Evolutionary conservation across 1,140 invertebrate genomes (phyloP).

Genomic region (Hydropsyche tenuis): DNA sequence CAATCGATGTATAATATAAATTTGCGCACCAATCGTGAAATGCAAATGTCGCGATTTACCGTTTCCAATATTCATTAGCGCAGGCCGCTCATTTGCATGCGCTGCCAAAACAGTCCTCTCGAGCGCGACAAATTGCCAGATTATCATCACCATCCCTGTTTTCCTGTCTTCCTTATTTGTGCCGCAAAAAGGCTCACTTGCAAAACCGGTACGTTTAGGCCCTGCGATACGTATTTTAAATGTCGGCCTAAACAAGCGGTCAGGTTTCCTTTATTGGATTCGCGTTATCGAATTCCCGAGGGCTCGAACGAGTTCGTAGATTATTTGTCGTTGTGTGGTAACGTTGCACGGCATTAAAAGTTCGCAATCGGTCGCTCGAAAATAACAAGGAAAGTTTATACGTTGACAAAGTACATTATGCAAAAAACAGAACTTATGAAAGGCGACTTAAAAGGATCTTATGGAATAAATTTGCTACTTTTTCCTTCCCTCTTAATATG

Average conservation of each 20-base stretch:
- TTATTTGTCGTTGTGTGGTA: too few relatives aligned
- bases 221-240: too few relatives aligned
- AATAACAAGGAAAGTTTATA: slow-evolving; percentile 44
- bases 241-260: too few relatives aligned
- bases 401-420: slow-evolving; percentile 18
- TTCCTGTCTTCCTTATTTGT: neutral
- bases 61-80: slow-evolving; percentile 23
- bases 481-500: slow-evolving; percentile 36
- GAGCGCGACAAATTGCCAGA: slow-evolving; percentile 29
- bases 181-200: neutral
- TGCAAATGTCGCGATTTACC: slow-evolving; percentile 22
- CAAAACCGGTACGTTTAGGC: too few relatives aligned
- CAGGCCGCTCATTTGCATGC: slow-evolving; percentile 33
- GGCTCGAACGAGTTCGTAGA: too few relatives aligned
- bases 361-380: slow-evolving; percentile 27
- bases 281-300: too few relatives aligned
- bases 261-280: too few relatives aligned
- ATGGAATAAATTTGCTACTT: slow-evolving; percentile 26
- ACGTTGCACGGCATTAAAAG: neutral
- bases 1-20: neutral
- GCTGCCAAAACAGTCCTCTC: slow-evolving; percentile 35
- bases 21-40: slow-evolving; percentile 7
- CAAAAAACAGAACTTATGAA: slow-evolving; percentile 35
- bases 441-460: slow-evolving; percentile 39
- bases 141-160: slow-evolving; percentile 14